Evolutionary conservation across 2,113 vertebrate genomes (phyloP).

Genomic region (Salvelinus fontinalis): DNA sequence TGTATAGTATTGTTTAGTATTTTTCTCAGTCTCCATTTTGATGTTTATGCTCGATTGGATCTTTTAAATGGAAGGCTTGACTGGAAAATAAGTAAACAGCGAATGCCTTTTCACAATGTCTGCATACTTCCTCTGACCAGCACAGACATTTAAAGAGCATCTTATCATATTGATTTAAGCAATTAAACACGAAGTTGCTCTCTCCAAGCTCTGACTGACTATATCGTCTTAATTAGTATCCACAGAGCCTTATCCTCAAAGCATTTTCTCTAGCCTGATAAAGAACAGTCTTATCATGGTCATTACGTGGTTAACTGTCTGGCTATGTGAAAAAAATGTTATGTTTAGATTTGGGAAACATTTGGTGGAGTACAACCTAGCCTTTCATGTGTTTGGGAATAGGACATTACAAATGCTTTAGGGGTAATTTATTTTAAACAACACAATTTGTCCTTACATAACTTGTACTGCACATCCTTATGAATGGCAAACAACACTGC

Average conservation of each 20-base stretch:
- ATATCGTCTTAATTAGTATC: conserved; percentile 79
- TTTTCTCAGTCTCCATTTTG: conserved; percentile 44
- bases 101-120: conserved; percentile 63
- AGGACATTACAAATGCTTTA: conserved; percentile 55
- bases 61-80: conserved; percentile 64
- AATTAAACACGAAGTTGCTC: conserved; percentile 81
- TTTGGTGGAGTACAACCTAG: conserved; percentile 50
- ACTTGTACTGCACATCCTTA: conserved; percentile 31
- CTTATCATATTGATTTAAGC: conserved; percentile 79
- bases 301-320: conserved; percentile 79
- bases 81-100: conserved; percentile 63
- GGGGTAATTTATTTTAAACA: conserved; percentile 57
- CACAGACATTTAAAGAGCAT: conserved; percentile 72
- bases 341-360: conserved; percentile 62
- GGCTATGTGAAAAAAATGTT: conserved; percentile 51
- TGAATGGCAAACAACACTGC: conserved; percentile 26
- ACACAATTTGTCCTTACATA: conserved; percentile 55
- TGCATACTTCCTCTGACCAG: conserved; percentile 57
- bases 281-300: conserved; percentile 66
- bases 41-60: conserved; percentile 60
- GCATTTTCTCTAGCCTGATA: conserved; percentile 73
- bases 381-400: conserved; percentile 66
- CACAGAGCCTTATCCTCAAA: conserved; percentile 78
- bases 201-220: conserved; percentile 72
- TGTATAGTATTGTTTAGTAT: conserved; percentile 1